Evolutionary conservation across 2,797 vertebrate genomes (phyloP).

Genomic region (Antrozous pallidus): DNA sequence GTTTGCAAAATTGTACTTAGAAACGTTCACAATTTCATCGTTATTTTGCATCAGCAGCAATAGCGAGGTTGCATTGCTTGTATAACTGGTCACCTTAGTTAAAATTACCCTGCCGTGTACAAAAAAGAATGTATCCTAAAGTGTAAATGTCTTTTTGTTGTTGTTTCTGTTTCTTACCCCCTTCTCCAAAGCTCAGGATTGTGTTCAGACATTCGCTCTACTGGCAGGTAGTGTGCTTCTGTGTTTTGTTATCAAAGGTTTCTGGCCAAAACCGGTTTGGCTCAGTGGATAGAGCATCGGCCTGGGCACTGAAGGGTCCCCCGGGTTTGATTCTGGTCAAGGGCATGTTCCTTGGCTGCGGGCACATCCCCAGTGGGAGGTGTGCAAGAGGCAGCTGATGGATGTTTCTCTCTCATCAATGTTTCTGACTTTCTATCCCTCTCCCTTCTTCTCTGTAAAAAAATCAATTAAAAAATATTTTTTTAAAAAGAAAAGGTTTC

Average conservation of each 20-base stretch:
- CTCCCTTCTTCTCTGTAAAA: no score
- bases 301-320: no score
- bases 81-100: background rate
- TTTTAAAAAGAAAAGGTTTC: no score
- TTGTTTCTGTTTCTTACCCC: background rate
- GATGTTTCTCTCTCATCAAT: no score
- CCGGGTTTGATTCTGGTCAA: no score
- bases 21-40: background rate
- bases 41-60: background rate
- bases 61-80: background rate
- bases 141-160: background rate
- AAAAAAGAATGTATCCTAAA: background rate
- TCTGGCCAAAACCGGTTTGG: no score
- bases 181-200: background rate
- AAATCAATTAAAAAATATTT: no score
- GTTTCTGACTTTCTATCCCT: no score
- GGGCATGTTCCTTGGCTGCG: no score
- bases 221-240: background rate
- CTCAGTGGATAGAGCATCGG: no score
- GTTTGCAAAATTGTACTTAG: background rate
- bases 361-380: no score
- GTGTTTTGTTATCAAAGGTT: background rate
- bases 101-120: background rate
- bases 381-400: no score
- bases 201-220: background rate